Evolutionary conservation across 2,113 vertebrate species (phyloP), one percentile per base, ranked within the genome.

Genomic region (Trichomycterus rosablanca): DNA sequence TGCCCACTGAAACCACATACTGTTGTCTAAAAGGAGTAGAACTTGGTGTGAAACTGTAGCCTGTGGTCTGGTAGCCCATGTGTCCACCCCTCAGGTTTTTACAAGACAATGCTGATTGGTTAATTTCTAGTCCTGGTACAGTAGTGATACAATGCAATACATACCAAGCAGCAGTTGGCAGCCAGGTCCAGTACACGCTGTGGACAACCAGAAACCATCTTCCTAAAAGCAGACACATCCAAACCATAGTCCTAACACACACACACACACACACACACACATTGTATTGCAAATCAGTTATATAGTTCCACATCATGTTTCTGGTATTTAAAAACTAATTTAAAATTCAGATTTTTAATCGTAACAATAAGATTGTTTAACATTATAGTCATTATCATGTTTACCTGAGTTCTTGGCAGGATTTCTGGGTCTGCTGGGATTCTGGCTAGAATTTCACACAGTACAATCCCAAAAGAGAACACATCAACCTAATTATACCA

Each of bases 391-490:
- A n/a, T n/a, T n/a, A n/a, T n/a, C n/a, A 30, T 30, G 3, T 22
- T 24, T 79, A 93, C 91, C 88, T 86, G 83, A 3, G 89, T 90
- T 69, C 91, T 83, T 35, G 92, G 92, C 15, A 92, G 84, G 51
- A 92, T 86, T 78, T 93, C 90, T 0, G 91, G 90, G 66, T 93
- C 92, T 14, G 92, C 91, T 7, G 91, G 80, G 62, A 93, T 87
- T 71, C 89, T 80, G 67, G 87, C 92, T 66, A 93, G 76, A 54
- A 92, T 91, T 78, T 93, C 91, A 77, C 91, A 93, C 15, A 93
- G 77, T 7, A 93, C 87, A n/a, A 93, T 92, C 49, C 92, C 91
- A 28, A 92, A 93, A 46, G 92, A 93, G 78, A 93, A 93, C 40
- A 93, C 91, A 1, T 93, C 92, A 70, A 93, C 92, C 92, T 93